These are phyloP conservation scores for Anticlea derivata DNA, from an alignment of 2,888 invertebrate species.

Conservation along the genomic window DNA sequence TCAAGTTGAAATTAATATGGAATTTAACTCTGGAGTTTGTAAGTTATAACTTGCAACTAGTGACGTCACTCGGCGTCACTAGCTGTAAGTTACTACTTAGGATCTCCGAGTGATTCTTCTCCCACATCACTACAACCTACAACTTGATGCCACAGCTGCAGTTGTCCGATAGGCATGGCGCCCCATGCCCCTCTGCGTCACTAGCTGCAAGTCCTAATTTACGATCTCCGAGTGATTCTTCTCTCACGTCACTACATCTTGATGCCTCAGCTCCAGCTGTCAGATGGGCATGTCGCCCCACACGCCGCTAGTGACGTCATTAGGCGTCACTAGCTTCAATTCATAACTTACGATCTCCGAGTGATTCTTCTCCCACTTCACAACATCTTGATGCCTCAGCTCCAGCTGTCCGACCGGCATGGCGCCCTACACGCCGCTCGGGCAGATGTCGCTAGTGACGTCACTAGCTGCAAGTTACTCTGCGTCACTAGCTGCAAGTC, in stretches of 20 bases:
- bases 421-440: slow-evolving; percentile 88
- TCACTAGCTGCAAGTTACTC: too few species aligned
- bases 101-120: slow-evolving; percentile 89
- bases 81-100: too few species aligned
- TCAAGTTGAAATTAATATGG: too few species aligned
- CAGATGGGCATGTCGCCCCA: slow-evolving; percentile 93
- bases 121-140: slow-evolving; percentile 90
- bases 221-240: slow-evolving; percentile 90
- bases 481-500: too few species aligned
- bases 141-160: slow-evolving; percentile 93
- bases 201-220: too few species aligned
- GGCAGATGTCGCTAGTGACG: too few species aligned
- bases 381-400: slow-evolving; percentile 90
- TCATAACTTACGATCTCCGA: slow-evolving; percentile 91
- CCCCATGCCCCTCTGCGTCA: slow-evolving; percentile 95
- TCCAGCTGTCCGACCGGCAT: slow-evolving; percentile 93
- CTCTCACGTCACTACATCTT: slow-evolving; percentile 89
- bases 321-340: slow-evolving; percentile 70
- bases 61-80: slow-evolving; percentile 54
- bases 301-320: slow-evolving; percentile 63
- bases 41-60: slow-evolving; percentile 77
- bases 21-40: too few species aligned
- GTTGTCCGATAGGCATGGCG: slow-evolving; percentile 89
- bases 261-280: slow-evolving; percentile 92
- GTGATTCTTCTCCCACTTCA: slow-evolving; percentile 88